Base-by-base conservation (phyloP, 2,797 vertebrate species). In the Acipenser oxyrinchus region DNA sequence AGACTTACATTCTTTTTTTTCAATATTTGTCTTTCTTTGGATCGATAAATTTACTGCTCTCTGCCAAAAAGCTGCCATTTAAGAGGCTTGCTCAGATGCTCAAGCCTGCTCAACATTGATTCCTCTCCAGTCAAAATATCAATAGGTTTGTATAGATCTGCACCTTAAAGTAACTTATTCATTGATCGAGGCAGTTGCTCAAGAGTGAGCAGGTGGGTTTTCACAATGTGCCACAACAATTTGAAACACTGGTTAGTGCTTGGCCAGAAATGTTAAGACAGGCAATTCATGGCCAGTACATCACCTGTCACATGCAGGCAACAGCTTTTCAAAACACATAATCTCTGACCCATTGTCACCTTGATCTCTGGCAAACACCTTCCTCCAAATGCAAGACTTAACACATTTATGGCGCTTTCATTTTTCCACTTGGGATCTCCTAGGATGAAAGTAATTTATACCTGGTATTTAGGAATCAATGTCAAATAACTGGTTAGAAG, bases 1-100 rank as follows among this genome's bases (percentile, higher is more conserved):
- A 79, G 77, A 82, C 78, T 84, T 84, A 85, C 70, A 6, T 57
- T 79, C 77, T 78, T 37, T 71, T 62, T 79, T 72, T 37, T 37
- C 86, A 82, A 89, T 91, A 89, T 86, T 85, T 85, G 82, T 83
- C 80, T 80, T 92, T 88, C 78, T 72, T 79, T 81, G 83, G 86
- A 94, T 96, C 91, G 92, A 94, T 95, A 90, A 84, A 93, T 91
- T 91, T 90, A 83, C 82, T 87, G 86, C 82, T 90, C 82, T 86
- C 89, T 87, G 82, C 84, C 82, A 82, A 91, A 84, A 87, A 80
- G 87, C 71, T 75, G 81, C 88, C 87, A 90, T 92, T 95, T 93
- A 93, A 91, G 88, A 90, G 85, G 84, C 90, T 91, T 91, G 89
- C 84, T 93, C 85, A 89, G 89, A 89, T 86, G 90, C 82, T 87